A percentile compares a stretch with the other conserved stretches of the same genome.
These are phyloP conservation scores for Baryphthengus martii DNA, from an alignment of 2,113 vertebrate genomes.

Conservation along the genomic window DNA sequence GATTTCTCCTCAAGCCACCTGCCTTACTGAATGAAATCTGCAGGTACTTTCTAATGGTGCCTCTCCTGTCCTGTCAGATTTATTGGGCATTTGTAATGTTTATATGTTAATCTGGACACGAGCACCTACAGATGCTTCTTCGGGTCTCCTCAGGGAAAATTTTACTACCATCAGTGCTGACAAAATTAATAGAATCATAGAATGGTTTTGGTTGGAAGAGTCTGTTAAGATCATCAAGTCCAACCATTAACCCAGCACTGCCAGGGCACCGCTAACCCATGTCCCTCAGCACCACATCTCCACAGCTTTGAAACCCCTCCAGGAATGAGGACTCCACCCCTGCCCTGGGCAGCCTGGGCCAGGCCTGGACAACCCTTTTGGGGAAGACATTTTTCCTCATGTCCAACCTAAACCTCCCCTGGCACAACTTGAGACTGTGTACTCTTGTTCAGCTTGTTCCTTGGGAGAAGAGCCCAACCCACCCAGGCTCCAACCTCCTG, in stretches of 20 bases:
- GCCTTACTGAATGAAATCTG: background rate
- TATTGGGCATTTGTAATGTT: background rate
- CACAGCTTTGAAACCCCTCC: background rate
- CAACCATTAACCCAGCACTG: background rate
- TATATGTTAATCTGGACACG: background rate
- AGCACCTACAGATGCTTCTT: background rate
- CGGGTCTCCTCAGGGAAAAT: background rate
- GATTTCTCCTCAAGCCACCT: background rate
- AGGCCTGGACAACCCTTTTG: background rate
- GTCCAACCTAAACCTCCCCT: background rate
- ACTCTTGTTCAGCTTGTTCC: background rate
- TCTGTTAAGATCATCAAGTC: background rate
- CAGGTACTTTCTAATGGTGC: background rate
- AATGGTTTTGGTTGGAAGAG: background rate
- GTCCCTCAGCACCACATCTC: background rate
- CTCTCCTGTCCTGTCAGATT: background rate
- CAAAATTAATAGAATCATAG: background rate
- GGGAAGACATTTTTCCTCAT: background rate
- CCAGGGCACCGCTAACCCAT: background rate
- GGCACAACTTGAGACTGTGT: background rate
- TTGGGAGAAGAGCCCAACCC: background rate
- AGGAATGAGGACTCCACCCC: background rate
- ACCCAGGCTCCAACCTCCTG: background rate
- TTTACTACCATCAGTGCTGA: rapidly evolving
- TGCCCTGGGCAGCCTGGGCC: background rate